A percentile compares a stretch with the other conserved stretches of the same genome.
Conservation (phyloP, 2,888 invertebrate genomes). For the Hirudinaria manillensis region DNA sequence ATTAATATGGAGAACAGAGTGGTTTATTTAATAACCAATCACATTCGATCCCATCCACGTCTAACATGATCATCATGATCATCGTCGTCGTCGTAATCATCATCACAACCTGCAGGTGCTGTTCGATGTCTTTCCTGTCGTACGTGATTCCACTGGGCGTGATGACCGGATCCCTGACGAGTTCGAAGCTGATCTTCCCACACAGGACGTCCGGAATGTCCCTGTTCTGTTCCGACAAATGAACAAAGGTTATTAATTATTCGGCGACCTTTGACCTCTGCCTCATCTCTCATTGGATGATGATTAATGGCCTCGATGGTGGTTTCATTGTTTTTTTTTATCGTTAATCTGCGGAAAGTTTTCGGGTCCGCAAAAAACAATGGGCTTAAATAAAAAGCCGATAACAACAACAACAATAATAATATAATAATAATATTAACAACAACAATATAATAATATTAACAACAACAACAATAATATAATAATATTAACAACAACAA, state of each 20-base stretch:
- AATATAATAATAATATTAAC: constrained; percentile 3
- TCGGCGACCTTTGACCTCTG: constrained; percentile 74
- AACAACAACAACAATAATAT: neutral
- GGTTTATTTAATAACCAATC: too few species aligned
- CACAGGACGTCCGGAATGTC: constrained; percentile 97
- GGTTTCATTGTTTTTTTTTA: too few species aligned
- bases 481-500: constrained; percentile 14
- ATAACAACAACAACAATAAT: constrained; percentile 14
- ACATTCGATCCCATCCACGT: too few species aligned
- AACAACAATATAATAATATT: neutral
- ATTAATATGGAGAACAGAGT: too few species aligned
- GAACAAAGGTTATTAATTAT: neutral
- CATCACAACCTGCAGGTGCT: constrained; percentile 74
- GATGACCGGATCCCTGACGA: constrained; percentile 93
- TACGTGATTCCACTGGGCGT: constrained; percentile 99
- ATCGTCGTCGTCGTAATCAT: too few species aligned
- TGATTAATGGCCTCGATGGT: too few species aligned
- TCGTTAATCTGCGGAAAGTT: too few species aligned
- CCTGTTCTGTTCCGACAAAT: constrained; percentile 66
- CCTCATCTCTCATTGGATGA: constrained; percentile 61
- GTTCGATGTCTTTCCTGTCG: constrained; percentile 93
- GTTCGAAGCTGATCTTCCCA: constrained; percentile 97
- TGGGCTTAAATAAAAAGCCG: too few species aligned
- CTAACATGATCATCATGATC: too few species aligned
- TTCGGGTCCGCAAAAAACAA: too few species aligned